A percentile compares a stretch with the other conserved stretches of the same genome.
phyloP scores from a whole-genome alignment of 2,888 invertebrate genomes.

The Folsomia manolachei region DNA sequence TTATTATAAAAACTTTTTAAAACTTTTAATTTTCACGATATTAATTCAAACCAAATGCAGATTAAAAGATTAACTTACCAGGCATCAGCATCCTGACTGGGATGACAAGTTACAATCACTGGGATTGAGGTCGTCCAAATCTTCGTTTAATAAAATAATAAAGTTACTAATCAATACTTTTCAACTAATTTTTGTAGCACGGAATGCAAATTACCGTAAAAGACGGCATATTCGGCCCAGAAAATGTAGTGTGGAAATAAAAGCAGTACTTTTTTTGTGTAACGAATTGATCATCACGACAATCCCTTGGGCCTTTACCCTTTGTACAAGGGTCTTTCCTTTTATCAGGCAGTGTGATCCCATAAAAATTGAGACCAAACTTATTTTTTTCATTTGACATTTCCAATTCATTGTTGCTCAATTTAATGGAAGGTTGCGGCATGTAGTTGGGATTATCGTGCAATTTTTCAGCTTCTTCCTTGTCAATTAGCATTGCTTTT shows the following conservation, averaged over 20 bases:
- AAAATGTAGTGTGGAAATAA: constrained; percentile 19
- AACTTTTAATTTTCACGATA: too few species aligned
- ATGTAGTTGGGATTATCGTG: background rate
- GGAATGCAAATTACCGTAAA: background rate
- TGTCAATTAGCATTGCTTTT: constrained; percentile 6
- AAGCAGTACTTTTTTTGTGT: constrained; percentile 29
- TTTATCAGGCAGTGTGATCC: constrained; percentile 21
- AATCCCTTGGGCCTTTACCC: constrained; percentile 11
- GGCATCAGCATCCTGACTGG: constrained; percentile 24
- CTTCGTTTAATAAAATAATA: constrained; percentile 11
- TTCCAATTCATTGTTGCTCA: constrained; percentile 5
- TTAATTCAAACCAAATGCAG: too few species aligned
- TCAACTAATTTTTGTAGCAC: too few species aligned
- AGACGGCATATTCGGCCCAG: background rate
- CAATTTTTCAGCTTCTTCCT: background rate
- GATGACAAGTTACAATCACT: constrained; percentile 28
- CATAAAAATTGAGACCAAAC: constrained; percentile 18
- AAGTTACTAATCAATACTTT: too few species aligned
- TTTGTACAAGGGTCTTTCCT: background rate
- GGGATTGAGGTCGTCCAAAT: constrained; percentile 21
- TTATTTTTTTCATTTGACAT: constrained; percentile 5
- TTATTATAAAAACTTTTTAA: too few species aligned
- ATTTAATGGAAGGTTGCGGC: constrained; percentile 8
- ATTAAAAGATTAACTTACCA: too few species aligned
- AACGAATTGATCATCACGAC: constrained; percentile 6